These are phyloP conservation scores for Vireo altiloquus DNA, from an alignment of 2,113 vertebrate species.

Conservation along the genomic window DNA sequence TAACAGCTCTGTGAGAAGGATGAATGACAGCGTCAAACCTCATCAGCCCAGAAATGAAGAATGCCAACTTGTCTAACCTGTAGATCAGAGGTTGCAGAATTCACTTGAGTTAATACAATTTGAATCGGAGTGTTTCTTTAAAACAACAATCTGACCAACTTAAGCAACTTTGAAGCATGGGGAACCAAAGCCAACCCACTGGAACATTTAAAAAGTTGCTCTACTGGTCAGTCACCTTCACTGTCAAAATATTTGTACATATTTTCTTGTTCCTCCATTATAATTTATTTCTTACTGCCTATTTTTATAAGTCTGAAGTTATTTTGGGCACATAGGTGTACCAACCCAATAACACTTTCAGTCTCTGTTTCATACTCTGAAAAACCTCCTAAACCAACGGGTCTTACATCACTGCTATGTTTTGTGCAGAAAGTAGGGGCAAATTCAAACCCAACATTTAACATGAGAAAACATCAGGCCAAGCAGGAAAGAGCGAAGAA, in stretches of 20 bases:
- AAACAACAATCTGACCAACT: neutral
- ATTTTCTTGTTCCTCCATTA: neutral
- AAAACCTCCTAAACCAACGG: neutral
- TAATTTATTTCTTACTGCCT: neutral
- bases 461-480: neutral
- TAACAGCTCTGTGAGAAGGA: neutral
- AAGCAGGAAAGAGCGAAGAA: constrained; percentile 15
- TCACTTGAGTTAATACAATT: neutral
- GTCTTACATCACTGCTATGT: neutral
- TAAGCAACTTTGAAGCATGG: neutral
- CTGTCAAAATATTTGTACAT: constrained; percentile 35
- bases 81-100: neutral
- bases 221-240: constrained; percentile 11
- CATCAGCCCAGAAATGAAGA: neutral
- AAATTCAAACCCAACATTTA: neutral
- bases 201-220: neutral
- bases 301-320: constrained; percentile 19
- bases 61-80: constrained; percentile 30
- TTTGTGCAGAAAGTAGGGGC: neutral
- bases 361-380: neutral
- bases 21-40: neutral
- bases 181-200: neutral
- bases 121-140: neutral
- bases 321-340: neutral
- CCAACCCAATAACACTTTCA: neutral